Evolutionary conservation across 2,113 vertebrate species (phyloP), one percentile per base, ranked within the genome.

Genomic region (Muntiacus reevesi): DNA sequence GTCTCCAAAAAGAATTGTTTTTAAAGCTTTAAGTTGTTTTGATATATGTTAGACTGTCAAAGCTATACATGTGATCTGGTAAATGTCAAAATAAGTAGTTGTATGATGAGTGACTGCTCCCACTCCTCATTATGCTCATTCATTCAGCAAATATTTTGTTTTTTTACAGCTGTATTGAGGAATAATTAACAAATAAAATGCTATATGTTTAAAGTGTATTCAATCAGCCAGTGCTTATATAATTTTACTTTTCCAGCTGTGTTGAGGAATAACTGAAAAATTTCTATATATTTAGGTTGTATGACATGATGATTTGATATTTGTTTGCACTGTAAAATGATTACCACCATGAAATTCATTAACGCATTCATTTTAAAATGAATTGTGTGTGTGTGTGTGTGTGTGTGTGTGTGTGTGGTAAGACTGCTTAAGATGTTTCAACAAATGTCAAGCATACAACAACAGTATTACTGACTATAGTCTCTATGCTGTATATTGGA

Each of bases 1-100:
- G 90, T 2, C 94, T 95, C 89, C 81, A 89, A 96, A 87, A 50
- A 45, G 5, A 97, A 98, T 62, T 71, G 40, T 60, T 94, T 96
- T 97, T 78, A 94, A 96, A 96, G 57, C 45, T 96, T 96, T 94
- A 95, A 55, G 78, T 93, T 92, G 96, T 91, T 87, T 76, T 96
- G 93, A 81, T 62, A 71, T 97, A 67, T 33, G 76, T 93, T 94
- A 97, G 89, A 64, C 59, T 43, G 17, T 64, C 59, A 43, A 79
- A 67, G 57, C 36, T 36, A n/a, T 50, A 55, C 84, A 59, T 95
- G 84, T 50, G 10, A 95, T 62, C 28, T 74, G 15, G 86, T 17
- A 7, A 83, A 82, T 82, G 13, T 67, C 47, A 82, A 36, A 76
- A 85, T 60, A 88, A 79, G 25, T 27, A n/a, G 25, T 15, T 54